Percentiles rank a stretch among this genome's conserved stretches.
Conservation (phyloP, 2,113 vertebrate genomes). For the Trogon surrucura region DNA sequence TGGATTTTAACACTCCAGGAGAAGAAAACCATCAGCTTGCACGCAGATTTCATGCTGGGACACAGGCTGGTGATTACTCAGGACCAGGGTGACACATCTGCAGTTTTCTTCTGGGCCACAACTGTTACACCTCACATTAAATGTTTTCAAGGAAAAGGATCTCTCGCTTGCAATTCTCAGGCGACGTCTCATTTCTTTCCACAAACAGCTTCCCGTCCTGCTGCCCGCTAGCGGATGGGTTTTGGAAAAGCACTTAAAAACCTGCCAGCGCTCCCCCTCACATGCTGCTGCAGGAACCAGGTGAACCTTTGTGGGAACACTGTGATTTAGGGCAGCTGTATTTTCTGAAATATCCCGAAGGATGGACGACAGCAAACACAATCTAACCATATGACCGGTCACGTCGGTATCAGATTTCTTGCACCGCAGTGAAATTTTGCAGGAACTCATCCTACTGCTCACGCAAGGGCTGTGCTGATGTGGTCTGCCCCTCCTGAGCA, state of each 20-base stretch:
- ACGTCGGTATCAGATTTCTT: fast-evolving
- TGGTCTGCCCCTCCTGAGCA: background rate
- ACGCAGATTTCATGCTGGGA: background rate
- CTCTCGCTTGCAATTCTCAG: background rate
- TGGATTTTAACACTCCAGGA: background rate
- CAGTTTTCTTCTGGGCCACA: background rate
- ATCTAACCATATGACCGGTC: fast-evolving
- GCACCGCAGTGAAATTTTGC: background rate
- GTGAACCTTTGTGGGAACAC: background rate
- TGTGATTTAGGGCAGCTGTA: background rate
- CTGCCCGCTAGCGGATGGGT: background rate
- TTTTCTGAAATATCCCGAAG: background rate
- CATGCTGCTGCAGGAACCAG: background rate
- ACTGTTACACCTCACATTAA: background rate
- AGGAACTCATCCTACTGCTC: background rate
- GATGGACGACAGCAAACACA: background rate
- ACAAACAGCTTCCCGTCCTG: background rate
- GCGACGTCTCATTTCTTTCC: fast-evolving
- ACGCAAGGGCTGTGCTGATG: background rate
- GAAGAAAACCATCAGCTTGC: background rate
- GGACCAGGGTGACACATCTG: background rate
- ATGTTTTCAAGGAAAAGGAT: background rate
- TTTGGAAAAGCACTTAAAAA: background rate
- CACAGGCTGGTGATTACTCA: background rate
- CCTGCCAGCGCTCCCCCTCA: background rate